Base-by-base conservation (phyloP, 1,140 invertebrate species). In the Drosophila truncata region DNA sequence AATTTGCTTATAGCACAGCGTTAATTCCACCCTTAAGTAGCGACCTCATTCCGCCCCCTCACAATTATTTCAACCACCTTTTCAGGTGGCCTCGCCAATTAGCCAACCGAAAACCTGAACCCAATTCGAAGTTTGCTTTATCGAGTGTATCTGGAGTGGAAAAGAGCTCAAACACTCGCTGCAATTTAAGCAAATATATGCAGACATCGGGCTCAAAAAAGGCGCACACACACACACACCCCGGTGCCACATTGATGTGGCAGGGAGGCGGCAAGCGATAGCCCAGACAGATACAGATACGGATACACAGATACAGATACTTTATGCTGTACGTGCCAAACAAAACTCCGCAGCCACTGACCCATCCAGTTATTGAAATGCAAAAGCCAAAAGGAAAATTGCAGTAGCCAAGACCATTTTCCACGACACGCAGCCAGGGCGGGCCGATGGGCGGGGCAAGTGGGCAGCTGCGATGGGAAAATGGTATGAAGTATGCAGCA, bases 141-240 rank as follows among this genome's bases (percentile, higher is more conserved):
- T 72, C 65, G 35, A 59, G 62, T 55, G 52, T 65, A 67, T 67
- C 39, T 67, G 37, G 63, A 55, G 62, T 55, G 69, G 65, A 58
- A 71, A 47, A 70, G 54, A 66, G 29, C 63, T 37, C 61, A 63
- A 63, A 55, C 65, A 71, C 58, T 70, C 52, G 70, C 50, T 82
- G 80, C 80, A 87, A 88, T 87, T 87, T 88, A 87, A 80, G 66
- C 82, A 83, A 87, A 88, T 88, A 74, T 87, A 84, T 88, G 83
- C 84, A 80, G 60, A 72, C 69, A 72, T 52, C 39, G 50, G 50
- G 55, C 71, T 69, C 79, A 80, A 71, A 63, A 78, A 67, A 73
- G 50, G 29, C 69, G 63, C 67, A 78, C 74, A 61, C 52, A 47
- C n/a, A n/a, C 74, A 82, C 79, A 57, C 47, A 42, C 25, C 14